Base-by-base conservation (phyloP, 2,888 invertebrate species). In the Frankliniella intonsa region DNA sequence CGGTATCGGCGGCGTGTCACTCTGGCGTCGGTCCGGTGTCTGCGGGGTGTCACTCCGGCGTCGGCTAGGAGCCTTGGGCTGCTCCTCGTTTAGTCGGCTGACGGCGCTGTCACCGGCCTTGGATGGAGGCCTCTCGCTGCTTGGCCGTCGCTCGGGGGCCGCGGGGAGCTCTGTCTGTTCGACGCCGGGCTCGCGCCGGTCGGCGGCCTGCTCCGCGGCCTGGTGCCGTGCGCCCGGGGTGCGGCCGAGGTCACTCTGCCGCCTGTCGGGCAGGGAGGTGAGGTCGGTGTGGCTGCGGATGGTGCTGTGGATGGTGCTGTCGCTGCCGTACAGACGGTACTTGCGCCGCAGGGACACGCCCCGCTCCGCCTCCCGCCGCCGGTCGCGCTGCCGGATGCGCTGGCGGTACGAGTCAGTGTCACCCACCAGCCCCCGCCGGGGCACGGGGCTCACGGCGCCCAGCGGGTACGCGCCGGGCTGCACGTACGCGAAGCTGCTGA, bases 401-500 rank as follows among this genome's bases (percentile, higher is more conserved):
- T 90, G 90, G 85, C 89, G 90, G 87, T 92, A 92, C 0, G 92
- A 91, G 86, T 92, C 92, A 1, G 92, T 91, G 84, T 92, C 91
- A 5, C 3, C 89, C 38, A 10, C 22, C 69, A 76, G 69, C 22
- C 25, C 22, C 69, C 69, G 22, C 22, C 69, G 69, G 22, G 88
- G 88, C 55, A 91, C 90, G 83, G 89, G 87, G 84, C 89, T 87
- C 81, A 88, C 87, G 51, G 86, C 85, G 50, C 87, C 87, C 84
- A 86, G 87, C 22, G 88, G 87, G 87, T 91, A 91, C 83, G 89
- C 88, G 80, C 89, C 88, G 83, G 93, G 90, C 82, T 90, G 87
- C 84, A 93, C 90, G 87, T 92, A 94, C 25, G 93, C 92, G 86
- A 94, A 94, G 86, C 94, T 94, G 76, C 91, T 91, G 25, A 92